Base-by-base conservation (phyloP, 2,113 vertebrate genomes). In the Oplegnathus fasciatus region DNA sequence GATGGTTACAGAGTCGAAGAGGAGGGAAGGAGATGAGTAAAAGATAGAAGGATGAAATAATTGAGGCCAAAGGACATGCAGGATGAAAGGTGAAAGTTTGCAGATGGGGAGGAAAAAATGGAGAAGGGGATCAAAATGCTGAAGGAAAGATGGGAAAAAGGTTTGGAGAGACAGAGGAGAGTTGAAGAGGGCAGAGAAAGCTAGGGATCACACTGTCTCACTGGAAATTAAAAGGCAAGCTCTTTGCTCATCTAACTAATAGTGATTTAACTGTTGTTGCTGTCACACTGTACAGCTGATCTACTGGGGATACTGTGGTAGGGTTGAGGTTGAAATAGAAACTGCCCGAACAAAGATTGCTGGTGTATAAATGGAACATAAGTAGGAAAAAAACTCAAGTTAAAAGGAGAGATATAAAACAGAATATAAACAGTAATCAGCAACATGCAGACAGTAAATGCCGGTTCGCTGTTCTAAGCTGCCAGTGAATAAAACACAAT, bases 181-280 rank as follows among this genome's bases (percentile, higher is more conserved):
- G 50, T 32, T 57, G 37, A 75, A 71, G 52, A 52, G 76, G 86
- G 73, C 68, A 54, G 84, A 86, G 40, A 18, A 77, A 68, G 75
- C 20, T 54, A 60, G 40, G 62, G 71, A 85, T 91, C 83, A 76
- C 26, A 40, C 73, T 64, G 60, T 78, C 84, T 87, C 26, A 2
- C 58, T 70, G 66, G 73, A 83, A 86, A 85, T 73, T 71, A 87
- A 86, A 86, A 72, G 81, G 85, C 46, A 11, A 74, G 84, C 78
- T 65, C 82, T 85, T 74, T 77, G 40, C 79, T 82, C 90, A 80
- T 86, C 66, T 52, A 78, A 37, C 87, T 91, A 90, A 92, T 90
- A 88, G 85, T 91, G 82, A 93, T 92, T 95, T 92, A 93, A 93
- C 82, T 84, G 86, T 90, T 87, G 75, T 82, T 89, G 87, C 91